Base-by-base conservation (phyloP, 2,113 vertebrate species). In the Camelus dromedarius region DNA sequence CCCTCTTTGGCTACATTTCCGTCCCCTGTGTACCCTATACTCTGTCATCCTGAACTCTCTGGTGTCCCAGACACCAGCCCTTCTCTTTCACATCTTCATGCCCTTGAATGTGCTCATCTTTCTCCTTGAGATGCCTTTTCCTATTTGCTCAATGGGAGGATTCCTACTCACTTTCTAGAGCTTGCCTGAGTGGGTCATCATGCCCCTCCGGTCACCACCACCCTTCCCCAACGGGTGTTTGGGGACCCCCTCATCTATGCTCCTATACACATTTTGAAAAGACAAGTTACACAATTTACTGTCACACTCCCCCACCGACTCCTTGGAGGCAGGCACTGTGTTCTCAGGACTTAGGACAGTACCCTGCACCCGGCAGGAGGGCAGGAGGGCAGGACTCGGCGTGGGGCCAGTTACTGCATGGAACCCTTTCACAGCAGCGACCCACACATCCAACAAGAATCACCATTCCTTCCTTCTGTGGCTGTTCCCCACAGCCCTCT, bases 41-140 rank as follows among this genome's bases (percentile, higher is more conserved):
- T 88, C 8, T 35, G 35, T 62, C 94, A 93, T 42, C 76, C 64
- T 80, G 67, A 79, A 75, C 19, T 56, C 75, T 38, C 42, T n/a
- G 50, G 67, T 73, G 50, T 70, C 58, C 56, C 38, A 79, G 12
- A 35, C 24, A 15, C 66, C 54, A 12, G 50, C 13, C 38, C 46
- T 73, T 24, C 72, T 38, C 6, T 30, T 46, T 81, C 14, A 52
- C 32, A 11, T n/a, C 50, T 90, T 12, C 19, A 7, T 70, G 76
- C 13, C 30, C 92, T 48, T 88, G 58, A 89, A 80, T 3, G 12
- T 8, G 58, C 8, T 64, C 9, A 19, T 20, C 24, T 88, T 75
- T 67, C 46, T 60, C 75, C 56, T 89, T 1, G 3, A 50, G 48
- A 42, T 8, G 24, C 46, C 28, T 67, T 90, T 52, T 84, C 50